Base-by-base conservation (phyloP, 2,888 invertebrate genomes). In the Horisme vitalbata region DNA sequence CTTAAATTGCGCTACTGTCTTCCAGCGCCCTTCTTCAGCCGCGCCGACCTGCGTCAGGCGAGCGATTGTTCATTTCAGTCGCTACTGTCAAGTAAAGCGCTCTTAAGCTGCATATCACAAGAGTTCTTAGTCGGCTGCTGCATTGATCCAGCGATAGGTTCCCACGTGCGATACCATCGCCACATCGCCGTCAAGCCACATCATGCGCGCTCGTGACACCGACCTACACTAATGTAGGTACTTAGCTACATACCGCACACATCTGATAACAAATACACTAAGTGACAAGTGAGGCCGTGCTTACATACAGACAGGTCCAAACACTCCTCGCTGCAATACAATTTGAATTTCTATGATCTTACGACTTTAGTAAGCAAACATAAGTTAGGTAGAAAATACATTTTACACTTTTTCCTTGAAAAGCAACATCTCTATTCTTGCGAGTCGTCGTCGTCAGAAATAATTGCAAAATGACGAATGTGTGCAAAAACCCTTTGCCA, bases 391-490 rank as follows among this genome's bases (percentile, higher is more conserved):
- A 27, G 39, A 24, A 33, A 34, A 45, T 36, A 47, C 36, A 45
- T 24, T 30, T 10, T n/a, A 14, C 36, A 12, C 15, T 41, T 32
- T 18, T 18, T 43, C 13, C 5, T 38, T 27, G 26, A 41, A 49
- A 45, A 36, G 41, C 44, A 46, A 36, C 34, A 44, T 14, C 28
- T 47, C 49, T 45, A 47, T 55, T 2, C 11, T 20, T 11, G 34
- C 23, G 41, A 27, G 14, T n/a, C 32, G 32, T 12, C 28, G 14
- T 24, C 44, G 23, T 5, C 11, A 4, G 6, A 15, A 12, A 13
- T 37, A 21, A 53, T 46, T 44, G 51, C 41, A 41, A 49, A 39
- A 53, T 53, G 53, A 57, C 53, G 54, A 54, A 54, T 57, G 57
- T 54, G 30, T 21, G 36, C 49, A 57, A 57, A 57, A 57, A 57